Base-by-base conservation (phyloP, 2,797 vertebrate species). In the Poeciliopsis gracilis region DNA sequence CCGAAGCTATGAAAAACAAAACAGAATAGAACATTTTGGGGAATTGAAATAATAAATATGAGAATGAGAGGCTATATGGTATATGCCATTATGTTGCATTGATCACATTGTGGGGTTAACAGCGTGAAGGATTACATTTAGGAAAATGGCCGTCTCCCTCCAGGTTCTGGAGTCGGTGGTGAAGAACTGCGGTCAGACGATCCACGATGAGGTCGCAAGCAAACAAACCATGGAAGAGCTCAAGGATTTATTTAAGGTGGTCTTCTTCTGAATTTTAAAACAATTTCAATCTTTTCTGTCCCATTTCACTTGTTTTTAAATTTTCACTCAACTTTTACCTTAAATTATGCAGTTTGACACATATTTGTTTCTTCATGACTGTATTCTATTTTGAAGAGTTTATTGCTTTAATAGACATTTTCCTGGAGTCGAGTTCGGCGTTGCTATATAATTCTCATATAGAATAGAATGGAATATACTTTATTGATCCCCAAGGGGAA, bases 171-270 rank as follows among this genome's bases (percentile, higher is more conserved):
- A 99, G 92, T 99, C 98, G 0, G 97, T 99, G 74, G 98, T 99
- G 82, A 99, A 99, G 94, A 99, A 99, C 93, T 99, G 98, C 66
- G 98, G 98, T 20, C 97, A 98, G 90, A 99, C 98, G 0, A 92
- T 99, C 71, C 98, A 99, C 0, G 98, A 99, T 2, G 98, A 99
- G 89, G 98, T 99, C 86, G 98, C 98, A 5, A 96, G 97, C 91
- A 99, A 99, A 84, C 97, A 97, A 93, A 99, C 98, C 0, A 99
- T 99, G 98, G 98, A 99, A 88, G 98, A 99, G 73, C 95, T 99
- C 51, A 99, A 99, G 87, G 98, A 99, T 70, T 95, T 99, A 36
- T 94, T 99, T 4, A 99, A 99, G 97, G 98, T 99, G 88, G 82
- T 74, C 18, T 75, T 80, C 75, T 82, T 43, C 63, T 72, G 7